Evolutionary conservation across 2,797 vertebrate genomes (phyloP).

Genomic region (Threskiornis aethiopicus): DNA sequence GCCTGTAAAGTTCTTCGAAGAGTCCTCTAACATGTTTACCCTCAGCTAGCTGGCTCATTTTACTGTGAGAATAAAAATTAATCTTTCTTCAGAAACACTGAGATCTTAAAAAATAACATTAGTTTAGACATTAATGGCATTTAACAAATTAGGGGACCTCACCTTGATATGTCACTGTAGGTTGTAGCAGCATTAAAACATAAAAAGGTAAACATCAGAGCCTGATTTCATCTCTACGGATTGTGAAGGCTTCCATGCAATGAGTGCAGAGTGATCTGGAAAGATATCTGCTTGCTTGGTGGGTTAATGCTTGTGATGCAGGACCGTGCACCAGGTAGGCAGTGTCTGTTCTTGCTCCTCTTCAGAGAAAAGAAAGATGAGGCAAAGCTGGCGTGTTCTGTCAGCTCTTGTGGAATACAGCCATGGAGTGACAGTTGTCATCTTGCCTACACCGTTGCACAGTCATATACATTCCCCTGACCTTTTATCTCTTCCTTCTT

Average conservation of each 20-base stretch:
- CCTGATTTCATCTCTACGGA: fast-evolving
- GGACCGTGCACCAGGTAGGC: background rate
- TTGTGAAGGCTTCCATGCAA: background rate
- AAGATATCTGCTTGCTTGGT: background rate
- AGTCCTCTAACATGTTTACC: background rate
- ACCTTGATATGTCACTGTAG: background rate
- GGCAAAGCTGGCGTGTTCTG: background rate
- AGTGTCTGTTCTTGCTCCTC: background rate
- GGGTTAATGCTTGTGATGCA: background rate
- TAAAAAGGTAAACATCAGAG: background rate
- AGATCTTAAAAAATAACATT: background rate
- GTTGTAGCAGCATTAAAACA: background rate
- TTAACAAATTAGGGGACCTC: background rate
- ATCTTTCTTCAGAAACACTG: background rate
- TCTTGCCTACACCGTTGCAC: background rate
- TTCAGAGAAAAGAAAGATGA: background rate
- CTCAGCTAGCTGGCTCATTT: background rate
- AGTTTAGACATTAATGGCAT: background rate
- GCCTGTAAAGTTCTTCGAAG: background rate
- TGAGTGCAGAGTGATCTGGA: background rate
- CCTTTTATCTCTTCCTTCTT: background rate
- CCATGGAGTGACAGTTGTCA: background rate
- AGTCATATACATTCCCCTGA: background rate
- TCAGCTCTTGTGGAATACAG: background rate
- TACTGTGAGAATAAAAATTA: background rate